phyloP scores from a whole-genome alignment of 2,797 vertebrate species.

The Lycodopsis pacificus region DNA sequence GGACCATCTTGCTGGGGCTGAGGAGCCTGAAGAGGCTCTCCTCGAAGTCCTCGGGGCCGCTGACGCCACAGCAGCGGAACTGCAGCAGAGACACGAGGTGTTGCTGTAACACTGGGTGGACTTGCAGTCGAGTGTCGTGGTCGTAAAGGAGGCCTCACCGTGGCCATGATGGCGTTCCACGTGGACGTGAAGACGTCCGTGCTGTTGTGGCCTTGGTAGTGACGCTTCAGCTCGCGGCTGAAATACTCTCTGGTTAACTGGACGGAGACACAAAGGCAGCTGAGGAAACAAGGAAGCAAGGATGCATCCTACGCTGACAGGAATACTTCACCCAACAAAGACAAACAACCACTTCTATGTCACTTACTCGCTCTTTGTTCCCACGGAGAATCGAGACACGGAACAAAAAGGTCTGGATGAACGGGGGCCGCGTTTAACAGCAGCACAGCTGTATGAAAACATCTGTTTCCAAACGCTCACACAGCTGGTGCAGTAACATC shows the following conservation, averaged over 20 bases:
- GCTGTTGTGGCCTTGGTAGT: slow-evolving; percentile 90
- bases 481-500: too few species aligned
- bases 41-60: slow-evolving; percentile 91
- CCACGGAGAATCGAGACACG: too few species aligned
- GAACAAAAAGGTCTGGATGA: too few species aligned
- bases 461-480: too few species aligned
- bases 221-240: slow-evolving; percentile 90
- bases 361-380: too few species aligned
- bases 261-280: slow-evolving; percentile 30
- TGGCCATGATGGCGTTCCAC: slow-evolving; percentile 95
- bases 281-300: background rate
- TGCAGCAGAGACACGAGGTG: slow-evolving; percentile 48
- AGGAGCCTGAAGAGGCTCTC: slow-evolving; percentile 83
- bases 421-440: too few species aligned
- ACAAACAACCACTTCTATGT: too few species aligned
- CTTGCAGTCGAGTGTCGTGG: too few species aligned
- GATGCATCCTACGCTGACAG: background rate
- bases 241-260: slow-evolving; percentile 95
- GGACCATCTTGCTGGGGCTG: slow-evolving; percentile 72
- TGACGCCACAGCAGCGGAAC: slow-evolving; percentile 95
- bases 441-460: too few species aligned
- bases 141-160: slow-evolving; percentile 72
- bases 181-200: slow-evolving; percentile 90
- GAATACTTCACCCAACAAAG: background rate
- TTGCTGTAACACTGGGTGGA: too few species aligned